A percentile compares a stretch with the other conserved stretches of the same genome.
phyloP scores from a whole-genome alignment of 1,140 invertebrate species.

The Pachypeltis micranthus region DNA sequence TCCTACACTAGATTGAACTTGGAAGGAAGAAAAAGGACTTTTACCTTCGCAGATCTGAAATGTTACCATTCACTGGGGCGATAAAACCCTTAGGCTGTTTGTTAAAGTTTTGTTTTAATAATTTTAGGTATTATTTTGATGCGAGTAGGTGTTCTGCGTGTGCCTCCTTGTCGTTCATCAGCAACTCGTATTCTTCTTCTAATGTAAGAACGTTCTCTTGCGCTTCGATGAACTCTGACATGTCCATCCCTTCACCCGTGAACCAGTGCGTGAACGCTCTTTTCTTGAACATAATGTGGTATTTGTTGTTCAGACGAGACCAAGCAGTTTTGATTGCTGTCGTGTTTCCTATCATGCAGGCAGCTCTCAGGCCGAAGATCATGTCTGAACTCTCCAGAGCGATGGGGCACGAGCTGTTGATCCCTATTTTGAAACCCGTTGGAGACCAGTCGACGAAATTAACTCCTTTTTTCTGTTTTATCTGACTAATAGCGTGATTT shows the following conservation, averaged over 20 bases:
- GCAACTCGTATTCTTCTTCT: constrained; percentile 59
- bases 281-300: constrained; percentile 73
- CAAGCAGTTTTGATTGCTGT: constrained; percentile 70
- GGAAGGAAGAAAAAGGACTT: too few relatives aligned
- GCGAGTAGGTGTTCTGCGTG: too few relatives aligned
- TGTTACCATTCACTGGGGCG: too few relatives aligned
- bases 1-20: too few relatives aligned
- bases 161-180: constrained; percentile 2
- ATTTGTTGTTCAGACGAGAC: constrained; percentile 68
- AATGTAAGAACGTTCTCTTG: constrained; percentile 73
- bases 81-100: too few relatives aligned
- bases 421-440: constrained; percentile 24
- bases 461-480: constrained; percentile 32
- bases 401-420: constrained; percentile 25
- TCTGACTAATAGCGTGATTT: constrained; percentile 44
- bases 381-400: constrained; percentile 27
- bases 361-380: constrained; percentile 36
- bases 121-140: too few relatives aligned
- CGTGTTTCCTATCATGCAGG: constrained; percentile 71
- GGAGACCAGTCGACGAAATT: constrained; percentile 41
- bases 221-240: constrained; percentile 74
- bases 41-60: too few relatives aligned
- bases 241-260: constrained; percentile 76
- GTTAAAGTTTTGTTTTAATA: too few relatives aligned
- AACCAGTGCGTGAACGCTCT: constrained; percentile 78